Base-by-base conservation (phyloP, 2,888 invertebrate genomes). In the Chymomyza fuscimana region DNA sequence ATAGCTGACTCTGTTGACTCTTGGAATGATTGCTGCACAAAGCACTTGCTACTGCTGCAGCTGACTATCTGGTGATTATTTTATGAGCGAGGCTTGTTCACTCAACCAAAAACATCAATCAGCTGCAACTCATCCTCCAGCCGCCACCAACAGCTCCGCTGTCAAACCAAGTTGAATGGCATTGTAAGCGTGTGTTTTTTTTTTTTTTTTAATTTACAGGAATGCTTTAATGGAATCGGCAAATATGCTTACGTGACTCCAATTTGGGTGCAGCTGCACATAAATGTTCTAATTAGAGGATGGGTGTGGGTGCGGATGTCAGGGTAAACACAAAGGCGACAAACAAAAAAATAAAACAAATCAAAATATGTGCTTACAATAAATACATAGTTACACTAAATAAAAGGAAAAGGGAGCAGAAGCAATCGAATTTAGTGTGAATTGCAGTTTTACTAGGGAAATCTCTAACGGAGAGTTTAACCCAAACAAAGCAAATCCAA, bases 221-320 rank as follows among this genome's bases (percentile, higher is more conserved):
- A 75, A 80, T 74, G 72, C 72, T 36, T 73, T 86, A 83, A 83
- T 83, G 77, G 78, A 83, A 83, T 83, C 80, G 77, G 78, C 83
- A 83, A 86, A 83, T 86, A 83, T 77, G 81, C 73, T 80, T 80
- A 81, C 86, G 83, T 83, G 83, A 83, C 83, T 83, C 81, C 72
- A 83, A 78, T 80, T 80, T 60, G 67, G 74, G 74, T 86, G 83
- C 86, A 81, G 58, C 58, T 58, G 83, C 81, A 15, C 29, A 36
- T 70, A 64, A 74, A 78, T 46, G 76, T 86, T 83, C 83, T 83
- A 86, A 83, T 83, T 83, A 78, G 72, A 78, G 50, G 29, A 51
- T 36, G 16, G 29, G 29, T 32, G 36, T 52, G 52, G 16, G 58
- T 12, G 58, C 58, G 25, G 58, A 15, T 58, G 54, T 19, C 16